Evolutionary conservation across 2,797 vertebrate species (phyloP).

Genomic region (Chaunax sp.): DNA sequence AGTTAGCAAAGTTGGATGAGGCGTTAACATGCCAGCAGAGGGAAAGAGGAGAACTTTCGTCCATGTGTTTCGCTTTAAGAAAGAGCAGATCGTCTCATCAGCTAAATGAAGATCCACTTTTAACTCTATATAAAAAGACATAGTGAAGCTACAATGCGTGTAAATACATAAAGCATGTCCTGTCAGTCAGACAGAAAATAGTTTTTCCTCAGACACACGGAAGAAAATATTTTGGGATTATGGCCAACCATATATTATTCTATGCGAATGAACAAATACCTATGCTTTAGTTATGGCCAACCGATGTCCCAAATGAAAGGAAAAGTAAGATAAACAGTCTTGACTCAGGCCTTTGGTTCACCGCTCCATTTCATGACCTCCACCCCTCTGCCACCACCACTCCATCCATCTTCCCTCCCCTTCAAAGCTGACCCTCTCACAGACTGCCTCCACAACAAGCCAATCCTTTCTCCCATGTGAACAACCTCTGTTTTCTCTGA

Average conservation of each 20-base stretch:
- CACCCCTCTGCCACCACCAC: constrained; percentile 39
- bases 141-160: neutral
- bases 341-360: constrained; percentile 53
- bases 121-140: constrained; percentile 10
- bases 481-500: constrained; percentile 33
- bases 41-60: constrained; percentile 57
- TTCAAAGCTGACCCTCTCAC: constrained; percentile 51
- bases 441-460: constrained; percentile 50
- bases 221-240: constrained; percentile 32
- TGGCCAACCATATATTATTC: constrained; percentile 37
- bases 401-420: constrained; percentile 47
- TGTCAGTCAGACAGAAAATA: constrained; percentile 10
- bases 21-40: constrained; percentile 56
- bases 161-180: neutral
- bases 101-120: constrained; percentile 24
- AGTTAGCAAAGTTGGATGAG: constrained; percentile 71
- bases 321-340: constrained; percentile 52
- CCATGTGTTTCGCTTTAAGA: constrained; percentile 44
- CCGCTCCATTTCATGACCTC: constrained; percentile 44
- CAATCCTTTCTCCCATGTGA: neutral
- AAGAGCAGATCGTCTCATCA: constrained; percentile 33
- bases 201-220: constrained; percentile 4
- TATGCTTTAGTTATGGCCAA: constrained; percentile 43
- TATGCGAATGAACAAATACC: constrained; percentile 30
- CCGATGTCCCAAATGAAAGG: constrained; percentile 51